Conservation (phyloP, 1,140 invertebrate genomes). For the Gonioctena quinquepunctata region DNA sequence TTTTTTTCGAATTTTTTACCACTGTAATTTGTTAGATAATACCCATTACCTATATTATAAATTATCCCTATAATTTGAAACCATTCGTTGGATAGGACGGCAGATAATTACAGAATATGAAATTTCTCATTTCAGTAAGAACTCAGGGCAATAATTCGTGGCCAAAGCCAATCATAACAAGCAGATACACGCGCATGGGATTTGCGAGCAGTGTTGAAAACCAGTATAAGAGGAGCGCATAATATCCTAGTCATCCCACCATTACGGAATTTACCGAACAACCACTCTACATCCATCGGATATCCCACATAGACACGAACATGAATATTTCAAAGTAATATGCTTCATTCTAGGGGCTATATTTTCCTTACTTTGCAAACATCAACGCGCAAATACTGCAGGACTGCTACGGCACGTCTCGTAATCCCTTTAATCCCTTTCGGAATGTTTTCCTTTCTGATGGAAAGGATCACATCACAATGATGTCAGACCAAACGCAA, state of each 20-base stretch:
- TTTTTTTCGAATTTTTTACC: too few species aligned
- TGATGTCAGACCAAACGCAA: not conserved
- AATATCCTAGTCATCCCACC: constrained; percentile 2
- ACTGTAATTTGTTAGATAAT: too few species aligned
- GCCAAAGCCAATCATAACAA: not conserved
- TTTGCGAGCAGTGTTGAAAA: constrained; percentile 5
- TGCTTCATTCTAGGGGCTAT: constrained; percentile 3
- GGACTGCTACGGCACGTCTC: constrained; percentile 16
- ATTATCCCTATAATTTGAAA: too few species aligned
- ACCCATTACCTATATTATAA: too few species aligned
- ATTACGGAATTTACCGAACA: constrained; percentile 17
- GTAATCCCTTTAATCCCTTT: constrained; percentile 21
- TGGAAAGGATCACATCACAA: not conserved
- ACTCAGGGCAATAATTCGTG: not conserved
- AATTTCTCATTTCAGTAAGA: constrained; percentile 1
- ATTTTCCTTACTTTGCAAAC: constrained; percentile 17
- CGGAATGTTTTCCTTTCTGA: constrained; percentile 16
- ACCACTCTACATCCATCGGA: constrained; percentile 29
- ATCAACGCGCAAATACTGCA: constrained; percentile 17
- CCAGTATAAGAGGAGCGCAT: not conserved
- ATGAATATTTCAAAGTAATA: constrained; percentile 32
- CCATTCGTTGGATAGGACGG: too few species aligned
- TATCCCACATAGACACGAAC: constrained; percentile 28
- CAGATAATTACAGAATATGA: too few species aligned
- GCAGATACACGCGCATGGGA: constrained; percentile 1